Base-by-base conservation (phyloP, 2,888 invertebrate species). In the Chrysotoxum bicinctum region DNA sequence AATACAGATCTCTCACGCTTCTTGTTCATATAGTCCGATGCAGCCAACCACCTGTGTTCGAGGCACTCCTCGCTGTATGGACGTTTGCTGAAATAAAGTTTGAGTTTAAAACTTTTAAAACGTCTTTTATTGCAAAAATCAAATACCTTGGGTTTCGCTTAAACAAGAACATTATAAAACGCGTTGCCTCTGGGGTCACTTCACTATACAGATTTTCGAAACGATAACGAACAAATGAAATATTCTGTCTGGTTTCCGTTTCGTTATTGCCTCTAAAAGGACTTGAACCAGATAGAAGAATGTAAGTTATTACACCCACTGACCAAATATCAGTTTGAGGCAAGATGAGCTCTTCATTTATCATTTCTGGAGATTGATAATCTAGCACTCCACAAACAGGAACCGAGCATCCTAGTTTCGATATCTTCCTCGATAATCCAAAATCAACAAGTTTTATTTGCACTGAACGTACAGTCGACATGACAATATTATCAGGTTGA, bases 291-390 rank as follows among this genome's bases (percentile, higher is more conserved):
- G 98, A 98, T 87, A 99, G 92, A 93, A 99, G 94, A 52, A 98
- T 94, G 93, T 99, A 99, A 0, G 97, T 94, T 7, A 99, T 93
- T 12, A 97, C 97, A 69, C 98, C 99, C 66, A 99, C 94, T 21
- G 97, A 96, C 99, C 99, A 99, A 89, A 99, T 95, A 92, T 99
- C 99, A 3, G 97, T 96, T 91, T 97, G 97, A 2, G 96, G 96
- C 91, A 95, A 96, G 37, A 97, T 96, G 7, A 96, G 95, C 92
- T 98, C 98, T 90, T 97, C 96, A 90, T 95, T 95, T 60, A 98
- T 92, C 85, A 98, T 95, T 92, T 99, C 98, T 0, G 98, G 98
- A 8, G 98, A 96, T 94, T 91, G 91, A 87, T 91, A 98, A 89
- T 97, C 97, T 54, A 95, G 93, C 89, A 95, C 94, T 3, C 96